Evolutionary conservation across 1,140 invertebrate species (phyloP), one percentile per base, ranked within the genome.

Genomic region (Macrostomum lignano): DNA sequence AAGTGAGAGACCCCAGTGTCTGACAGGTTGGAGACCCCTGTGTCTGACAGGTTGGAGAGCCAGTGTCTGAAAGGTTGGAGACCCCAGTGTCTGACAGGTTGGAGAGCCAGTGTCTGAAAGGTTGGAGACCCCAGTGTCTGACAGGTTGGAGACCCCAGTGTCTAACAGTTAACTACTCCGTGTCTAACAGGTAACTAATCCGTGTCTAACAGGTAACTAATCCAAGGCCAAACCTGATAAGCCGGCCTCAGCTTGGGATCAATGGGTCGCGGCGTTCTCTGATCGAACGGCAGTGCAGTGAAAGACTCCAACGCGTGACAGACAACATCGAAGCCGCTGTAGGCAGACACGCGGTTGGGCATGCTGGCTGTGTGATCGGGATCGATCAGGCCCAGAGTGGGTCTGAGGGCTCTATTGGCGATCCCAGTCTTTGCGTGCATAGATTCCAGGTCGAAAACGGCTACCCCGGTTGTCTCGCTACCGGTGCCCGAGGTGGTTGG

Each of bases 401-500:
- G 78, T 24, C 72, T 65, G 1, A 82, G 48, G 7, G 69, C 67
- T 42, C 70, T 60, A 46, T 71, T 71, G 2, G 74, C 68, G 39
- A 84, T 82, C 23, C 57, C 56, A 58, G 37, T 81, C 61, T 84
- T 84, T 1, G 71, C 69, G 44, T 76, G 70, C 24, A 81, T 57
- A 10, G 67, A 66, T 42, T 72, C 65, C 44, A 73, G 75, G 55
- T 82, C 78, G 55, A 84, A 81, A 40, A 84, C 74, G 20, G 71
- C 68, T 21, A 76, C 71, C 2, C 76, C 75, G 10, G 77, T 84
- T 1, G 76, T 79, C 53, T 84, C 78, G 41, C 74, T 79, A 24
- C 78, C 78, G 1, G 77, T 84, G 25, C 78, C 78, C 15, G 76
- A 72, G 10, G 78, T 84, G n/a, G 78, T 84, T 25, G 78, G 75